Conservation (phyloP, 2,797 vertebrate genomes). For the Siniperca undulata region DNA sequence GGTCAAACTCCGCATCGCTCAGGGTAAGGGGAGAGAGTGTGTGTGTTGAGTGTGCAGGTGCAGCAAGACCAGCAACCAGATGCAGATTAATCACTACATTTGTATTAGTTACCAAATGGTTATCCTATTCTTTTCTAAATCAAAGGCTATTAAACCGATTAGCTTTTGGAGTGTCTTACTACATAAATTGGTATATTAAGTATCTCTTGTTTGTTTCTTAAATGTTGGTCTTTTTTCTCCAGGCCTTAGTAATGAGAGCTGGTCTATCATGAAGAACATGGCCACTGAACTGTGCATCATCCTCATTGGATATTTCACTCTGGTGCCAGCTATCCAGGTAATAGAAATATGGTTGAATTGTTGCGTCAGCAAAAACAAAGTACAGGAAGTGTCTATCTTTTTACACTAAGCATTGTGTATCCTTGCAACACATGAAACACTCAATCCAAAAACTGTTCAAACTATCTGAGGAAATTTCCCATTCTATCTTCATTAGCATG, state of each 20-base stretch:
- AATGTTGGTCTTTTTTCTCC: background rate
- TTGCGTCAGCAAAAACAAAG: background rate
- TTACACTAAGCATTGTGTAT: background rate
- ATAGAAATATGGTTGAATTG: background rate
- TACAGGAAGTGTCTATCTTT: background rate
- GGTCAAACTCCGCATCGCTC: conserved; percentile 97
- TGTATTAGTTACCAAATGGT: background rate
- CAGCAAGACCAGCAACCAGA: background rate
- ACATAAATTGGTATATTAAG: too few relatives aligned
- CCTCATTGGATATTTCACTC: conserved; percentile 97
- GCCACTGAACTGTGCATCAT: conserved; percentile 97
- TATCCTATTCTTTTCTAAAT: background rate
- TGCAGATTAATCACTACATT: background rate
- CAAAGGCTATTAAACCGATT: too few relatives aligned
- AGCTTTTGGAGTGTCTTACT: background rate
- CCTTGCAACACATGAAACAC: background rate
- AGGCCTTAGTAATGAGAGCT: conserved; percentile 98
- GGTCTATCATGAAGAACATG: conserved; percentile 99
- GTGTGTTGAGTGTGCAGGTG: background rate
- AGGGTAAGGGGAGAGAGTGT: conserved; percentile 83
- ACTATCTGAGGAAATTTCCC: background rate
- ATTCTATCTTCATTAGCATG: background rate
- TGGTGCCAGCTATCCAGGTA: conserved; percentile 98
- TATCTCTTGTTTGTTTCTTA: background rate
- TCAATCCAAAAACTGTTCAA: background rate